Evolutionary conservation across 2,113 vertebrate species (phyloP).

Genomic region (Taxidea taxus): DNA sequence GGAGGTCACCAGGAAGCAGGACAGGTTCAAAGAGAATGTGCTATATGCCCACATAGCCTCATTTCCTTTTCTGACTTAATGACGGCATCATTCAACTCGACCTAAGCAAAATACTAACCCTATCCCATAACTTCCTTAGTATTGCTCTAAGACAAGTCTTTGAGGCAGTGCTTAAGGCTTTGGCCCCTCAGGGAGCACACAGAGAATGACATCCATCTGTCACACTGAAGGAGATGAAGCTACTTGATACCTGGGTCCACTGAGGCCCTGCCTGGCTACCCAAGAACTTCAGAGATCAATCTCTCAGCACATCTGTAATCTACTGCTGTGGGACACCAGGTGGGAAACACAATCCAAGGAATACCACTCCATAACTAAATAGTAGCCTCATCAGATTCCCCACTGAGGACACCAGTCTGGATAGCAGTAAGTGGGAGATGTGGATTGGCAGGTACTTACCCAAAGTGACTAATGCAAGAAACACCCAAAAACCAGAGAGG

Average conservation of each 20-base stretch:
- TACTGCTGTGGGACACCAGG: background rate
- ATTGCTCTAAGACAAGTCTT: background rate
- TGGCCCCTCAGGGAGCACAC: background rate
- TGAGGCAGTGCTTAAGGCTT: background rate
- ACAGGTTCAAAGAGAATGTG: background rate
- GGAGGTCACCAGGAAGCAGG: background rate
- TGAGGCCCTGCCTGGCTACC: background rate
- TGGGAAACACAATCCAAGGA: background rate
- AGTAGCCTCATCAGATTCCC: background rate
- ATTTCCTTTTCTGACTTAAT: slow-evolving; percentile 23
- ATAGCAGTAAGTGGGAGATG: background rate
- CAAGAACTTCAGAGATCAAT: background rate
- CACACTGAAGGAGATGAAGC: background rate
- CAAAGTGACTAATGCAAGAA: background rate
- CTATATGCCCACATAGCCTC: background rate
- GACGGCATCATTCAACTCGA: background rate
- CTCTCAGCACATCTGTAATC: background rate
- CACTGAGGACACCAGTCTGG: background rate
- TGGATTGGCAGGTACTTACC: background rate
- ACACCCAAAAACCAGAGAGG: background rate
- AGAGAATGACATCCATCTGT: background rate
- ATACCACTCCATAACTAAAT: background rate
- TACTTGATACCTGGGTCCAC: background rate
- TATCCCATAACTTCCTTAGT: background rate
- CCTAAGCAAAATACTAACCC: background rate